phyloP scores from a whole-genome alignment of 2,113 vertebrate genomes.

The Tupaia tana region DNA sequence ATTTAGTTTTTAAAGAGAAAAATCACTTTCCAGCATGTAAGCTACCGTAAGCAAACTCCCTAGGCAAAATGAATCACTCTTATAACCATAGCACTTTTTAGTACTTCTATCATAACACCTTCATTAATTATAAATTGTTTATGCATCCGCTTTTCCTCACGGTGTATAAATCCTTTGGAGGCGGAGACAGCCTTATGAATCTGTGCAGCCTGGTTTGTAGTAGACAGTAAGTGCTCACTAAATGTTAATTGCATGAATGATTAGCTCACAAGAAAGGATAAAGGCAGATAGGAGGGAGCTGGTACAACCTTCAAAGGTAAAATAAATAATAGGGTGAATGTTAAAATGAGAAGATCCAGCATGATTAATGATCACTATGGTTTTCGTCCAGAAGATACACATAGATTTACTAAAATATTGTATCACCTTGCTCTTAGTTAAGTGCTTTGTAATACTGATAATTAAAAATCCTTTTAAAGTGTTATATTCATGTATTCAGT shows the following conservation, averaged over 20 bases:
- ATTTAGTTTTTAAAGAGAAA: slow-evolving; percentile 72
- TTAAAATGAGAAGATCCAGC: slow-evolving; percentile 44
- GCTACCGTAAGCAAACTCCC: slow-evolving; percentile 54
- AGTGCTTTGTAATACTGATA: slow-evolving; percentile 25
- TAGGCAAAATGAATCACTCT: slow-evolving; percentile 67
- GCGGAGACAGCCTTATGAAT: slow-evolving; percentile 61
- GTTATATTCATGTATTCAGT: neutral
- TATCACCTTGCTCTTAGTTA: neutral
- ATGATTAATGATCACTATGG: slow-evolving; percentile 20
- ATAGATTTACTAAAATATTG: neutral
- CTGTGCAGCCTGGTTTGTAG: slow-evolving; percentile 53
- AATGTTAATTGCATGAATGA: slow-evolving; percentile 75
- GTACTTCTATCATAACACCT: slow-evolving; percentile 60
- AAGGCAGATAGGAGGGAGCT: slow-evolving; percentile 5
- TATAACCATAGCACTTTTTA: slow-evolving; percentile 40
- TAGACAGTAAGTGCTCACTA: slow-evolving; percentile 67
- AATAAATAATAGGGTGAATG: slow-evolving; percentile 43
- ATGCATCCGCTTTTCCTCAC: slow-evolving; percentile 34
- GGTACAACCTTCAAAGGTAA: slow-evolving; percentile 1
- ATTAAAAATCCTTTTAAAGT: slow-evolving; percentile 16
- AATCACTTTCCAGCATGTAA: slow-evolving; percentile 54
- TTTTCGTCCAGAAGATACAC: neutral
- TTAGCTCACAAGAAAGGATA: slow-evolving; percentile 51
- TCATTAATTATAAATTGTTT: slow-evolving; percentile 79
- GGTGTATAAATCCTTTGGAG: slow-evolving; percentile 59